phyloP scores from a whole-genome alignment of 2,888 invertebrate species.

The Rugalucina vietnamica region DNA sequence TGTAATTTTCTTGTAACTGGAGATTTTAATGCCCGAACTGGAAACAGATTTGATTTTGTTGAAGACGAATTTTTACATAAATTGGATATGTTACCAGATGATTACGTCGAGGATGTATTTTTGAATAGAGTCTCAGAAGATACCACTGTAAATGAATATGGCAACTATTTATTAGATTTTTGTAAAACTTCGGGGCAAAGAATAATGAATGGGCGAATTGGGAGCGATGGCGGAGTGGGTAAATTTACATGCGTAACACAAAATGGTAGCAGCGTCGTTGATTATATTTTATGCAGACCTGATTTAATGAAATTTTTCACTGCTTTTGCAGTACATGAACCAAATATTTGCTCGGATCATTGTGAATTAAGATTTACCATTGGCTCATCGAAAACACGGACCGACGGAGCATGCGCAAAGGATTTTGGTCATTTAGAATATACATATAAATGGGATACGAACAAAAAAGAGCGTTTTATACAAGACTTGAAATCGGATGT shows the following conservation, averaged over 20 bases:
- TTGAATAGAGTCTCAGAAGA: not conserved
- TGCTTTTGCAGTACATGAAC: not conserved
- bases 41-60: not conserved
- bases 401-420: not conserved
- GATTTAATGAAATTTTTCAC: slow-evolving; percentile 6
- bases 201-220: slow-evolving; percentile 21
- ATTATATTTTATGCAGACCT: slow-evolving; percentile 28
- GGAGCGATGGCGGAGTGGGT: not conserved
- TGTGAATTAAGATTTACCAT: slow-evolving; percentile 17
- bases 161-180: not conserved
- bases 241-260: not conserved
- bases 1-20: slow-evolving; percentile 7
- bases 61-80: slow-evolving; percentile 20
- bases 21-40: slow-evolving; percentile 10
- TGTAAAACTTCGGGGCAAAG: not conserved
- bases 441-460: slow-evolving; percentile 14
- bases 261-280: slow-evolving; percentile 21
- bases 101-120: too few relatives aligned
- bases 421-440: not conserved
- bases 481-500: not conserved
- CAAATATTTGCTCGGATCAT: slow-evolving; percentile 39
- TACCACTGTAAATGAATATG: not conserved
- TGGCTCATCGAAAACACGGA: not conserved
- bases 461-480: not conserved
- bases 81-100: slow-evolving; percentile 4